Conservation (phyloP, 2,113 vertebrate species). For the Heterocephalus glaber region DNA sequence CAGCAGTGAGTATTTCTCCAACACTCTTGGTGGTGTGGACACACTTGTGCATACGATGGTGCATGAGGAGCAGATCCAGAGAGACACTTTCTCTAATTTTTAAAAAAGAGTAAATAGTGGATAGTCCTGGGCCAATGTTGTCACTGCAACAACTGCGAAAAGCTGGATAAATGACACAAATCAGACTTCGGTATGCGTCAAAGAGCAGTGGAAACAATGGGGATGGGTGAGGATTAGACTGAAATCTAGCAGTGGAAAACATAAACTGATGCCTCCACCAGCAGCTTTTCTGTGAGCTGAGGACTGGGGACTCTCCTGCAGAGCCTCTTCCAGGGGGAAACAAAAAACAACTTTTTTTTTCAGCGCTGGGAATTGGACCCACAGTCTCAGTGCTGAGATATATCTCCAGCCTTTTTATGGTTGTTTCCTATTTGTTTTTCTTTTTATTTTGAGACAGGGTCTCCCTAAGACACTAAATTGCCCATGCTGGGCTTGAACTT, state of each 20-base stretch:
- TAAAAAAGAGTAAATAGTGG: neutral
- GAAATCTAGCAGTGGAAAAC: rapidly evolving
- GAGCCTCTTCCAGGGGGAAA: neutral
- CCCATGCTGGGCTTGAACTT: too few species aligned
- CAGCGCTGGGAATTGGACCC: neutral
- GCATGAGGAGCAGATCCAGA: neutral
- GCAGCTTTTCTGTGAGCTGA: neutral
- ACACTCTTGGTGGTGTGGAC: too few species aligned
- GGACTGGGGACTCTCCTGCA: neutral
- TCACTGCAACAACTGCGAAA: neutral
- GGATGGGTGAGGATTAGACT: neutral
- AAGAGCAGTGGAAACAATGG: neutral
- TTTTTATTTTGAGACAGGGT: too few species aligned
- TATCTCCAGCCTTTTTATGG: neutral
- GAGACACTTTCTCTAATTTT: neutral
- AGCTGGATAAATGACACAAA: neutral
- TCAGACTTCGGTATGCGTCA: neutral
- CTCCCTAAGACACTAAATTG: too few species aligned
- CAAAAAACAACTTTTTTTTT: neutral
- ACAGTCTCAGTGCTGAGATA: neutral
- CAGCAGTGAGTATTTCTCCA: rapidly evolving
- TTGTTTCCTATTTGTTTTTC: neutral
- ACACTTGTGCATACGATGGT: neutral
- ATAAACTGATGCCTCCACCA: neutral
- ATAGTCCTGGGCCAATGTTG: neutral